These are phyloP conservation scores for Melanaphis sacchari DNA, from an alignment of 1,140 invertebrate genomes.

Conservation along the genomic window DNA sequence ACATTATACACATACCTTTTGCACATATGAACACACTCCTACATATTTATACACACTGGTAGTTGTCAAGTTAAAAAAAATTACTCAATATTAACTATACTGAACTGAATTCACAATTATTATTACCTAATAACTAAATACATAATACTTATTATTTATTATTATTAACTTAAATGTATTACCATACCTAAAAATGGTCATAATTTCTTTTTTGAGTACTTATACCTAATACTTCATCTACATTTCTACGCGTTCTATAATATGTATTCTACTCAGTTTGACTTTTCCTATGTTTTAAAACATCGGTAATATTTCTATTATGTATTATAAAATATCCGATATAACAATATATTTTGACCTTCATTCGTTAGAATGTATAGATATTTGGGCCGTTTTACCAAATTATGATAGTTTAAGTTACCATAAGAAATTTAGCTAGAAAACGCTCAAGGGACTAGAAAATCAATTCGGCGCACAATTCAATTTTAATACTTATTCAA, in stretches of 20 bases:
- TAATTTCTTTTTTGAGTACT: neutral
- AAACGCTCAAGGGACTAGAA: neutral
- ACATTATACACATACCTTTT: constrained; percentile 37
- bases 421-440: neutral
- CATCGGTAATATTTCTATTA: neutral
- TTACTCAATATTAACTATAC: neutral
- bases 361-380: neutral
- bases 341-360: neutral
- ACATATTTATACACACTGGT: neutral
- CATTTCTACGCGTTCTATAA: too few species aligned
- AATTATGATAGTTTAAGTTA: constrained; percentile 6
- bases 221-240: too few species aligned
- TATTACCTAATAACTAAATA: neutral
- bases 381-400: constrained; percentile 20
- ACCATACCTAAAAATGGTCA: neutral
- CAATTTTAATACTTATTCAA: neutral
- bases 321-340: neutral
- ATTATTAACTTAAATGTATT: neutral
- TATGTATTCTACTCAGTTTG: neutral
- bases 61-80: constrained; percentile 38
- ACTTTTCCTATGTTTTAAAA: neutral
- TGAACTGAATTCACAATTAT: constrained; percentile 12
- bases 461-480: constrained; percentile 52
- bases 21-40: neutral
- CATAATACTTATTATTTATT: neutral